phyloP scores from a whole-genome alignment of 2,888 invertebrate genomes.

The Campoplex capitator region DNA sequence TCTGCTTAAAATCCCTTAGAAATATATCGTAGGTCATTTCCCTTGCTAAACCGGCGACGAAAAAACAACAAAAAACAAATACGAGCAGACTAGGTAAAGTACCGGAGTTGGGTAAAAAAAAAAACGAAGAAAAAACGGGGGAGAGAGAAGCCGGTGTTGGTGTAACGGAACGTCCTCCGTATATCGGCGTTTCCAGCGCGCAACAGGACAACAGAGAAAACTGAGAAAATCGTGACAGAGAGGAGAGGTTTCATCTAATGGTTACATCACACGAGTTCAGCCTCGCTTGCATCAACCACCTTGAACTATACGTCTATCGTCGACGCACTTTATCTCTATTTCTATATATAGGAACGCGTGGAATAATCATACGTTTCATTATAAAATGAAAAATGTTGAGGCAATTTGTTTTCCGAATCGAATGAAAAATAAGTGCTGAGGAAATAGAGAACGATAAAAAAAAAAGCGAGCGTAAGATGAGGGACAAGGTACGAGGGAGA shows the following conservation, averaged over 20 bases:
- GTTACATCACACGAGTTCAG: conserved; percentile 51
- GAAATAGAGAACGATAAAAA: not conserved
- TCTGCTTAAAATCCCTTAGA: conserved; percentile 82
- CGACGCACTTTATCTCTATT: not conserved
- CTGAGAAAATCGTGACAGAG: conserved; percentile 14
- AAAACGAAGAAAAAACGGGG: conserved; percentile 33
- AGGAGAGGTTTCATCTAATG: conserved; percentile 56
- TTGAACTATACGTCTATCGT: not conserved
- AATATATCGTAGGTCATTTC: conserved; percentile 84
- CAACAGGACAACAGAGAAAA: conserved; percentile 23
- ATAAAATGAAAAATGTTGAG: conserved; percentile 75
- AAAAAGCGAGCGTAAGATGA: not conserved
- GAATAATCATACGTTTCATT: conserved; percentile 70
- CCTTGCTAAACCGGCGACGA: conserved; percentile 82
- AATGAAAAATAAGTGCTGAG: conserved; percentile 57
- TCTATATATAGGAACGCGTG: conserved; percentile 68
- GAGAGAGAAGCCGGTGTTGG: conserved; percentile 35
- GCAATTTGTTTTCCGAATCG: conserved; percentile 76
- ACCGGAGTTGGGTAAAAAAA: conserved; percentile 47
- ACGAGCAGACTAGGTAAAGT: conserved; percentile 44
- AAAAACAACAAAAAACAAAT: conserved; percentile 75
- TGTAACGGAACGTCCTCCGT: conserved; percentile 58
- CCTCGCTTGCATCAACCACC: conserved; percentile 29
- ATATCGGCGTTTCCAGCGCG: conserved; percentile 43
- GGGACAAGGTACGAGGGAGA: conserved; percentile 34